Conservation (phyloP, 2,113 vertebrate genomes). For the Synodontis membranacea region DNA sequence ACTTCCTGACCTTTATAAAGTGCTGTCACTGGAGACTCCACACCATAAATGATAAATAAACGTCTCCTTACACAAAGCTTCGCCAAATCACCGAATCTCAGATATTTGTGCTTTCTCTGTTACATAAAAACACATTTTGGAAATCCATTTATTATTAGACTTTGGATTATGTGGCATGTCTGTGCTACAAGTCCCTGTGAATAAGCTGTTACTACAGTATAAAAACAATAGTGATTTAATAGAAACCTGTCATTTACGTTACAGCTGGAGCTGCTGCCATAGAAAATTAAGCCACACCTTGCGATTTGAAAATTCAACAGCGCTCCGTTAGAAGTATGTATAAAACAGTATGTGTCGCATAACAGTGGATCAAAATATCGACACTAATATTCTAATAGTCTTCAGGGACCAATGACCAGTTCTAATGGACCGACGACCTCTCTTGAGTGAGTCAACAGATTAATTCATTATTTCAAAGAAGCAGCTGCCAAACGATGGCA, state of each 20-base stretch:
- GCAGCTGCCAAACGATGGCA: conserved; percentile 25
- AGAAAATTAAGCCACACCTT: neutral
- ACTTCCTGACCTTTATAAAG: conserved; percentile 7
- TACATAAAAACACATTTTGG: neutral
- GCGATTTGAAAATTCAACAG: neutral
- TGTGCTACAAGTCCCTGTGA: neutral
- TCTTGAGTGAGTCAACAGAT: neutral
- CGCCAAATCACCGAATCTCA: too few species aligned
- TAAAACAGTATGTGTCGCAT: neutral
- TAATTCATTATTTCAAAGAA: conserved; percentile 34
- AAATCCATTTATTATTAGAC: neutral
- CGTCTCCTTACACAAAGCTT: neutral
- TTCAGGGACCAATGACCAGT: conserved; percentile 21
- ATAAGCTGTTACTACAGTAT: neutral
- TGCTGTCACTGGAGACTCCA: neutral
- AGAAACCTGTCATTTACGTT: neutral
- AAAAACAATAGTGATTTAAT: neutral
- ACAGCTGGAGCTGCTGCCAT: neutral
- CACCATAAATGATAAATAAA: neutral
- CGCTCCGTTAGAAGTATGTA: neutral
- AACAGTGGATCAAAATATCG: conserved; percentile 18
- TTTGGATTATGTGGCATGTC: neutral
- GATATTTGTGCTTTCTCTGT: neutral
- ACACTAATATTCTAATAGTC: neutral
- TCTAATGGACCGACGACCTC: conserved; percentile 13